Base-by-base conservation (phyloP, 2,888 invertebrate genomes). In the Monochamus alternatus region DNA sequence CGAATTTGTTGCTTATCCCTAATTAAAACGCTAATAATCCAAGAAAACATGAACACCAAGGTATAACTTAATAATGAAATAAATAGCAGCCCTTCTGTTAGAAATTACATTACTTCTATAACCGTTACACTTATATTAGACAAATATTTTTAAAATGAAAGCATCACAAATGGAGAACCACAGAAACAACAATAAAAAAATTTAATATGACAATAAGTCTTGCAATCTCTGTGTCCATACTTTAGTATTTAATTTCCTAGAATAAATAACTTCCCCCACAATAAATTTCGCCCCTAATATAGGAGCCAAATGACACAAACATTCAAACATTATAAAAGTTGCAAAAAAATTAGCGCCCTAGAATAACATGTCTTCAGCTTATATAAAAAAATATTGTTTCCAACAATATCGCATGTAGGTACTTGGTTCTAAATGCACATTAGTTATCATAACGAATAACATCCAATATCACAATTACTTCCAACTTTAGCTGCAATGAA, bases 271-370 rank as follows among this genome's bases (percentile, higher is more conserved):
- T 65, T 64, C 43, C 12, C 12, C 22, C 38, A 74, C 67, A 43
- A 55, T 74, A 62, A 31, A 31, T 68, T 32, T 64, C 55, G 59
- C 58, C 64, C 58, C 52, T 64, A 60, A 67, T 74, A 69, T 62
- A 74, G 69, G 69, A 55, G 43, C 69, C 58, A 60, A 69, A 64
- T 69, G 69, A 64, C 67, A 74, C 58, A 74, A 66, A 73, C 68
- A 68, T 58, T 38, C 69, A 69, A 62, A 44, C 69, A 60, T 69
- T 69, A 69, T 69, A 69, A 62, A 68, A 59, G 38, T 22, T 68
- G 58, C 22, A 22, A 69, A 69, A 62, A 69, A 64, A 9, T 32
- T 43, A 44, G 59, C 32, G 32, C 60, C 30, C 47, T 30, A 69
- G 58, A 69, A 69, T 60, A 69, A 59, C 69, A 55, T 44, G 44